A percentile compares a stretch with the other conserved stretches of the same genome.
Conservation (phyloP, 2,888 invertebrate genomes). For the Lasius fuliginosus region DNA sequence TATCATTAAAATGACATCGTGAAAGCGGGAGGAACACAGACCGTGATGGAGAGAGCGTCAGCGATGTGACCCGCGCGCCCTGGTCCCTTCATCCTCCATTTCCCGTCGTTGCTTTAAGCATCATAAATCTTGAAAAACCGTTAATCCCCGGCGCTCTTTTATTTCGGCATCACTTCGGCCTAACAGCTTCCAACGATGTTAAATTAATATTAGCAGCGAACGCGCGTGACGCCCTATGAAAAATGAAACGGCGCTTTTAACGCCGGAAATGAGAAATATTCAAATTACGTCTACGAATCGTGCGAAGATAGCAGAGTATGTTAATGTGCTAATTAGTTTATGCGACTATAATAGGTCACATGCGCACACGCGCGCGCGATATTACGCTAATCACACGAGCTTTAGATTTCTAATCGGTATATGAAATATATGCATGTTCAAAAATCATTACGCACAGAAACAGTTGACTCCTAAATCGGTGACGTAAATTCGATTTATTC, state of each 20-base stretch:
- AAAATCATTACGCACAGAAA: neutral
- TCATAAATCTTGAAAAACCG: conserved; percentile 74
- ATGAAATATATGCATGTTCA: neutral
- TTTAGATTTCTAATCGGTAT: neutral
- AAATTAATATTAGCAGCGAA: conserved; percentile 68
- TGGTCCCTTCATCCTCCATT: conserved; percentile 47
- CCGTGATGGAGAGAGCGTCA: conserved; percentile 60
- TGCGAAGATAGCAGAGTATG: conserved; percentile 10
- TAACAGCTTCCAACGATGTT: conserved; percentile 49
- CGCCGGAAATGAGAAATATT: conserved; percentile 31
- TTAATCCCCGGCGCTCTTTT: conserved; percentile 67
- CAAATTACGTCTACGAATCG: conserved; percentile 16
- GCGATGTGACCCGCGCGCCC: conserved; percentile 43
- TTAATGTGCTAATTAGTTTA: conserved; percentile 21
- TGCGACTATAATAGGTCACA: neutral
- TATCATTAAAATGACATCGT: conserved; percentile 79
- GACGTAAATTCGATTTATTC: neutral
- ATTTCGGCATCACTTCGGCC: conserved; percentile 60
- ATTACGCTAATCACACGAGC: neutral
- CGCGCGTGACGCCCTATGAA: conserved; percentile 47
- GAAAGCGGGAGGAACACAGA: conserved; percentile 63
- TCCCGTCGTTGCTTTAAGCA: conserved; percentile 56
- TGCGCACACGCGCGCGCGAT: neutral
- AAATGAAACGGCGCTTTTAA: conserved; percentile 42
- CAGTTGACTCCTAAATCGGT: neutral